Evolutionary conservation across 2,113 vertebrate species (phyloP).

Genomic region (Casuarius casuarius): DNA sequence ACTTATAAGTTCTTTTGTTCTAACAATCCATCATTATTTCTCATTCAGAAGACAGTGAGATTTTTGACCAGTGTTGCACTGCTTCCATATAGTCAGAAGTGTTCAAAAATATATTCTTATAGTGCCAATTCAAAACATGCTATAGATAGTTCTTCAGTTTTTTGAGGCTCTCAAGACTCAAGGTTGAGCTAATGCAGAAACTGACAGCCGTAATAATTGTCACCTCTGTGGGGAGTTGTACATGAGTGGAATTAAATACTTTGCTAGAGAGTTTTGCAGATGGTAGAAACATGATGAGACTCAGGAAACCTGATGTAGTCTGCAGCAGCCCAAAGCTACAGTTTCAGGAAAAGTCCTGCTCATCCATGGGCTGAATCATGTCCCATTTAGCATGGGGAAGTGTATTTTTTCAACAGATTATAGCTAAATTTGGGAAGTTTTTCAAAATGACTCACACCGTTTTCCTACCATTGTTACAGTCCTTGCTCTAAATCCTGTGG

Average conservation of each 20-base stretch:
- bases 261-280: neutral
- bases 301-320: fast-evolving
- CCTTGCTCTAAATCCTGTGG: neutral
- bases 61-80: neutral
- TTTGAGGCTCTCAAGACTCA: neutral
- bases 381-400: neutral
- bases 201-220: neutral
- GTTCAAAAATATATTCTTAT: neutral
- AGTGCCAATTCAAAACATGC: neutral
- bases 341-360: neutral
- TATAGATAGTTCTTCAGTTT: neutral
- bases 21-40: neutral
- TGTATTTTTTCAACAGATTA: neutral
- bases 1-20: fast-evolving
- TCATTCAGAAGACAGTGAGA: neutral
- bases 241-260: neutral
- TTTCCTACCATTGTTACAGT: neutral
- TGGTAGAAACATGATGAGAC: neutral
- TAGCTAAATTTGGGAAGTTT: neutral
- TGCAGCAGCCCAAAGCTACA: neutral
- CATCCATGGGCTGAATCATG: neutral
- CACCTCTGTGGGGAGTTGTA: neutral
- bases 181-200: neutral
- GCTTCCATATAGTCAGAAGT: neutral
- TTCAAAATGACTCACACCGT: fast-evolving